Percentiles rank a stretch among this genome's conserved stretches.
These are phyloP conservation scores for Calephelis virginiensis DNA, from an alignment of 1,140 invertebrate species.

Conservation along the genomic window DNA sequence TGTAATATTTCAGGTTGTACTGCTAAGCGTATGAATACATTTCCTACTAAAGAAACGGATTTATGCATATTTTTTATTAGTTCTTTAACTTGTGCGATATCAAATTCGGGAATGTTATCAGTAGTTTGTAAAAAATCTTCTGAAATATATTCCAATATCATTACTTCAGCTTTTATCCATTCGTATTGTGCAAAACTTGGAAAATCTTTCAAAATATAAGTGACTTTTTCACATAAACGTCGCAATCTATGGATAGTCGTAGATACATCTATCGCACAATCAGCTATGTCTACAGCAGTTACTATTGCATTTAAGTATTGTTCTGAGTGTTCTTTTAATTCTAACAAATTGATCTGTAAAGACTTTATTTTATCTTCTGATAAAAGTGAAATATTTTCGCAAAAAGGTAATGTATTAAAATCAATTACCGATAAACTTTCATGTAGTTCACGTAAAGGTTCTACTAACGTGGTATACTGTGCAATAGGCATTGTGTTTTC, in stretches of 20 bases:
- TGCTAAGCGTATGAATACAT: slow-evolving; percentile 48
- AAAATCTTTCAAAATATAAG: slow-evolving; percentile 20
- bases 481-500: slow-evolving; percentile 33
- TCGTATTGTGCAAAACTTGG: background rate
- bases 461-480: slow-evolving; percentile 59
- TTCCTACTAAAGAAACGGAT: slow-evolving; percentile 38
- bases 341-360: slow-evolving; percentile 40
- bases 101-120: slow-evolving; percentile 32
- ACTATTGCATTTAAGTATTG: slow-evolving; percentile 46
- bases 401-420: slow-evolving; percentile 53
- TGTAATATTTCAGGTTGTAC: slow-evolving; percentile 34
- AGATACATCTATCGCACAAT: slow-evolving; percentile 46
- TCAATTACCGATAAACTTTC: slow-evolving; percentile 57
- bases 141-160: slow-evolving; percentile 31
- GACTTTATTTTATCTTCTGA: slow-evolving; percentile 50
- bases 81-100: slow-evolving; percentile 43
- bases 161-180: slow-evolving; percentile 13
- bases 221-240: slow-evolving; percentile 43
- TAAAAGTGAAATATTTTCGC: slow-evolving; percentile 52
- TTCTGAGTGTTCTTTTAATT: slow-evolving; percentile 52
- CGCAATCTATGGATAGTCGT: slow-evolving; percentile 43
- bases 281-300: slow-evolving; percentile 41
- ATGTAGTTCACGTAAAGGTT: slow-evolving; percentile 66
- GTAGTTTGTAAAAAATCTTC: slow-evolving; percentile 42
- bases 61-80: slow-evolving; percentile 47